Evolutionary conservation across 2,888 invertebrate genomes (phyloP), one percentile per base, ranked within the genome.

Genomic region (Chloromyia formosa): DNA sequence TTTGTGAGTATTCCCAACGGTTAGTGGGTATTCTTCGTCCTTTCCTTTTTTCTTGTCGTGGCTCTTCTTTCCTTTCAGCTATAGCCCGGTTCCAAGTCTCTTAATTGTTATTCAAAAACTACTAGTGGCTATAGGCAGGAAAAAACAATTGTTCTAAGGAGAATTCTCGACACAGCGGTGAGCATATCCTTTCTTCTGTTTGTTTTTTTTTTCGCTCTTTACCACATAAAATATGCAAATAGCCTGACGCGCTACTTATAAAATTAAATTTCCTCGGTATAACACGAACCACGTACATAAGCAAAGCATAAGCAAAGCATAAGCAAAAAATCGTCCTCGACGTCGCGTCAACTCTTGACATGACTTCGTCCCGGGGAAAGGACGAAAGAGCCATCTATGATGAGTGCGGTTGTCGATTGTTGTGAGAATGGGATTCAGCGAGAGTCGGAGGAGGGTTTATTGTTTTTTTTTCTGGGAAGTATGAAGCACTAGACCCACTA

Each of bases 251-350:
- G 56, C 20, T 56, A 1, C 60, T 60, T 60, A 60, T 27, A 60
- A 27, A 60, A 60, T 60, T 60, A 60, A 60, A 60, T 60, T 60
- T 60, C 60, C 60, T 60, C 60, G 60, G 22, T 23, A 27, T 60
- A 27, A 60, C 60, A 60, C 23, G 27, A 60, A 60, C 49, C 49
- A 35, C 56, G 56, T 56, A n/a, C 56, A 18, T 56, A 56, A 56
- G 56, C 60, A n/a, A 23, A 23, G 23, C 60, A 49, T 49, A 49
- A 49, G 49, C 49, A 49, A n/a, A 49, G n/a, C n/a, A n/a, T n/a
- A n/a, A n/a, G n/a, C n/a, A 49, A n/a, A 35, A 35, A 35, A 35
- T 35, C 27, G 27, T 35, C 27, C 27, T 35, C 27, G 27, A 35
- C 27, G 27, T 35, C 27, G 27, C 27, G 27, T 35, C 27, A 4